Base-by-base conservation (phyloP, 2,888 invertebrate species). In the Dynastes maya region DNA sequence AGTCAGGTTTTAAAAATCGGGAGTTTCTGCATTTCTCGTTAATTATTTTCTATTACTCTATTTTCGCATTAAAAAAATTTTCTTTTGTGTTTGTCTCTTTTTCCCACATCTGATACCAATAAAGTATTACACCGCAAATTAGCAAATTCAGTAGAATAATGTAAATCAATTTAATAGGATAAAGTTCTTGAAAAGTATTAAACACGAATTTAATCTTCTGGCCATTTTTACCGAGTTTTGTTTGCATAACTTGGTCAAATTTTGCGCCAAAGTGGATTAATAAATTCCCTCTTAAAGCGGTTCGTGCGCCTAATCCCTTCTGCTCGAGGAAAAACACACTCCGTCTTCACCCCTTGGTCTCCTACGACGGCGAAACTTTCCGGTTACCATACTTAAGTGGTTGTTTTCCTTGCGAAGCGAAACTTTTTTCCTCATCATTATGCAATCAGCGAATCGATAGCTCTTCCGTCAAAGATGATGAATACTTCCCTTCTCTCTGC, bases 301-400 rank as follows among this genome's bases (percentile, higher is more conserved):
- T 11, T 16, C 72, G 40, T 27, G 16, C 27, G 32, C 45, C 45
- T 72, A 72, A 61, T 72, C 32, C n/a, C 37, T 6, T 40, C 53
- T 61, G 8, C 13, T 45, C 51, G 11, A 37, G 29, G 16, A 72
- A 72, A 58, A 61, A 72, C 58, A 72, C 61, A 22, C 27, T 40
- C 45, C 61, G 40, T 9, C n/a, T 55, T 55, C 13, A 16, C 55
- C 45, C 61, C 40, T n/a, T 8, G n/a, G 55, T 68, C 65, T n/a
- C n/a, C 51, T 3, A 9, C 58, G 16, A 22, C 27, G 22, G 13
- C 16, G n/a, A 72, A 72, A 58, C 61, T 72, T 61, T 61, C 72
- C 72, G 61, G 37, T 72, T 72, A 72, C 72, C 72, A 72, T 72
- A 72, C 72, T 72, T 72, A 72, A 72, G 72, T 72, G 72, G 72